Base-by-base conservation (phyloP, 2,888 invertebrate genomes). In the Ichneumoninae sp. region DNA sequence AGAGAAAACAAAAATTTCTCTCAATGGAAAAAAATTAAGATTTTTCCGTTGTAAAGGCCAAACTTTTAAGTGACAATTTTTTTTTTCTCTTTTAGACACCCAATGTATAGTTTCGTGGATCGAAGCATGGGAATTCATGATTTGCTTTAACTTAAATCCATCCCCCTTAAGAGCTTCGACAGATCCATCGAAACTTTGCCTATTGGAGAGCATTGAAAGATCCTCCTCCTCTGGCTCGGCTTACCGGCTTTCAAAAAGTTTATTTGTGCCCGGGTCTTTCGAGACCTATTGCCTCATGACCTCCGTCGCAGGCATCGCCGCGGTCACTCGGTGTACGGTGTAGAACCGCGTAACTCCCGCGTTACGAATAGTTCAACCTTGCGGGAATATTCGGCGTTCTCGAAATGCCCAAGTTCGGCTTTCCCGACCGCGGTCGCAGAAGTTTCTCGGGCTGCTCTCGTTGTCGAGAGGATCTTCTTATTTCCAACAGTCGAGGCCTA, bases 351-450 rank as follows among this genome's bases (percentile, higher is more conserved):
- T 16, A n/a, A n/a, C 36, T 65, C 65, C 3, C 44, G 44, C 44
- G 44, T 47, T 47, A 47, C 40, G 54, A 54, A 82, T 47, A 47
- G 33, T 60, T 74, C 10, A 22, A 69, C 74, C 74, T 52, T 60
- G 69, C 26, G 52, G 52, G 78, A 83, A 83, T 83, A 83, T 78
- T 83, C 78, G 63, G 69, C 69, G 69, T 44, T 78, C 68, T 69
- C 57, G 57, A 57, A 57, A 73, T 26, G 36, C 73, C 65, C 40
- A 77, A 83, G 73, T 83, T 83, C 73, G 68, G 78, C 60, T 78
- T 69, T 69, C 19, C 68, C 83, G 44, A 16, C 3, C 66, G 44
- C 47, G 73, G 68, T 83, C 73, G 30, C 44, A 19, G 74, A 83
- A 78, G 44, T 83, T 83, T 78, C 57, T 57, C 57, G 22, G 60